phyloP scores from a whole-genome alignment of 2,888 invertebrate genomes.

The Pandemis heparana region DNA sequence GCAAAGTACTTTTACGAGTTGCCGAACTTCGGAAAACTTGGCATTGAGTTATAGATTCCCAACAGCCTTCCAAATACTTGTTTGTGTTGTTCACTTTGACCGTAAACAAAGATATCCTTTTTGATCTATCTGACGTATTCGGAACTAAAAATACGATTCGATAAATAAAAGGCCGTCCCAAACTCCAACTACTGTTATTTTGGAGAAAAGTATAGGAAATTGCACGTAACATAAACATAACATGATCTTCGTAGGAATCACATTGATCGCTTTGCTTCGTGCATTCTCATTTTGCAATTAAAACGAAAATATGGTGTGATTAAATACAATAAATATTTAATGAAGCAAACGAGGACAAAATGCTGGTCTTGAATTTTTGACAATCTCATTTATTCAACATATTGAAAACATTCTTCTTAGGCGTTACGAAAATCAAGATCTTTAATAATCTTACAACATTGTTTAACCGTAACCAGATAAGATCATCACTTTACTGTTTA shows the following conservation, averaged over 20 bases:
- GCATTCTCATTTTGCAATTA: not conserved
- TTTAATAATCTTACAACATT: not conserved
- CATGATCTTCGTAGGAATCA: not conserved
- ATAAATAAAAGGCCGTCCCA: conserved; percentile 27
- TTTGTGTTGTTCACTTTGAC: conserved; percentile 80
- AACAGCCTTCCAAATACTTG: conserved; percentile 81
- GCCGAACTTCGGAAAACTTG: conserved; percentile 76
- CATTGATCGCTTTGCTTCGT: not conserved
- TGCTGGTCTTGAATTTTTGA: too few species aligned
- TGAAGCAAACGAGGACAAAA: too few species aligned
- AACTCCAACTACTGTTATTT: conserved; percentile 12
- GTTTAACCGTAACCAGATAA: not conserved
- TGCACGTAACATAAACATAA: not conserved
- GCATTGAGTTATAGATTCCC: conserved; percentile 85
- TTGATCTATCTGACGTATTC: conserved; percentile 60
- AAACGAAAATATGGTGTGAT: not conserved
- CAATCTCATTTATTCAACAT: too few species aligned
- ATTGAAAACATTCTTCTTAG: too few species aligned
- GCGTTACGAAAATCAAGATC: not conserved
- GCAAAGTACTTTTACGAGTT: conserved; percentile 76
- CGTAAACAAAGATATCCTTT: conserved; percentile 77
- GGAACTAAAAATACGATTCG: conserved; percentile 44
- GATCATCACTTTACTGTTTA: not conserved
- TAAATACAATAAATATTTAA: not conserved
- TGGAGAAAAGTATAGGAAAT: not conserved